These are phyloP conservation scores for Idaea biselata DNA, from an alignment of 2,888 invertebrate species.

Conservation along the genomic window DNA sequence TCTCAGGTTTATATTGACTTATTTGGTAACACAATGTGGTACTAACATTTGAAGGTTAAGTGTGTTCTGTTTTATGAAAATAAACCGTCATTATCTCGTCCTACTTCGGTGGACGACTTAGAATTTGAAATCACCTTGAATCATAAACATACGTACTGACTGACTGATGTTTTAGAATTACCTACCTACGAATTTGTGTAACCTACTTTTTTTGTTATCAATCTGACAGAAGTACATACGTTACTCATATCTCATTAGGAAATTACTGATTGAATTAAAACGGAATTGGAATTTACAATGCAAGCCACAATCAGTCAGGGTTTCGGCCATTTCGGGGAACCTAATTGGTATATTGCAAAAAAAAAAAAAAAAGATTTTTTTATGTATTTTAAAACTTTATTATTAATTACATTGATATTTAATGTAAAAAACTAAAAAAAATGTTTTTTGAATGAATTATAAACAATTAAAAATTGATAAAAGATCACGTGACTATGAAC, in stretches of 20 bases:
- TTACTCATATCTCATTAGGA: background rate
- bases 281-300: background rate
- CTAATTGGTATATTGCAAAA: no score
- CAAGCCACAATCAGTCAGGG: no score
- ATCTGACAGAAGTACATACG: background rate
- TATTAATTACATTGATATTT: no score
- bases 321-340: no score
- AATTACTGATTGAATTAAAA: background rate
- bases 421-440: no score
- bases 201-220: slow-evolving; percentile 7
- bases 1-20: background rate
- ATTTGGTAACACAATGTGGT: background rate
- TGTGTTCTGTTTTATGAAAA: background rate
- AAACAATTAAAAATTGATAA: no score
- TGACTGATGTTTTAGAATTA: background rate
- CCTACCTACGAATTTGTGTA: background rate
- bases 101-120: background rate
- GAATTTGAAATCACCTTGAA: background rate
- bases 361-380: no score
- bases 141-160: background rate
- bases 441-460: no score
- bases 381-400: no score
- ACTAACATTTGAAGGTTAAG: background rate
- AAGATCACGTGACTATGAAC: no score
- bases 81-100: background rate